Percentiles rank a stretch among this genome's conserved stretches.
phyloP scores from a whole-genome alignment of 2,113 vertebrate genomes.

The Galemys pyrenaicus region DNA sequence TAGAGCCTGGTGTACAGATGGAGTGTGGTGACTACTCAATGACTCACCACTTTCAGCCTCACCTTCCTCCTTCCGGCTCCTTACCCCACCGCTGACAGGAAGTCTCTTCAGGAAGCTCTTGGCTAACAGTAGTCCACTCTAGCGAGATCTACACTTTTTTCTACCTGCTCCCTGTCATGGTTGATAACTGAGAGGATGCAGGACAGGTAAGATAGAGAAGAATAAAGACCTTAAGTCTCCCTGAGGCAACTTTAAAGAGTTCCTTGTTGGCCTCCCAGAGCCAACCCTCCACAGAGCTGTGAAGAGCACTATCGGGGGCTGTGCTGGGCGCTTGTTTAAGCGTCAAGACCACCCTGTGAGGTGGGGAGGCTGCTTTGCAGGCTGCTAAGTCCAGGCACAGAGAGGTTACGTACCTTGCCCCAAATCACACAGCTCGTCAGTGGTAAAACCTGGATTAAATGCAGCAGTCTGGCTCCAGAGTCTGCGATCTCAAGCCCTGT shows the following conservation, averaged over 20 bases:
- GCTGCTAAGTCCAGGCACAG: background rate
- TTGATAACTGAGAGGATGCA: background rate
- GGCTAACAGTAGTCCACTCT: background rate
- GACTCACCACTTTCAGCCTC: background rate
- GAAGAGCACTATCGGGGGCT: background rate
- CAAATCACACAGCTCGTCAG: slow-evolving; percentile 19
- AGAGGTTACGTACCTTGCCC: background rate
- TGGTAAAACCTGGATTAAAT: background rate
- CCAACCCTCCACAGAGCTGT: background rate
- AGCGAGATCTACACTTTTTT: slow-evolving; percentile 22
- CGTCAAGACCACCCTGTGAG: background rate
- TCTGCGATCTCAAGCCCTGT: background rate
- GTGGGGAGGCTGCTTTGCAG: background rate
- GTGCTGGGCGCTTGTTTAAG: background rate
- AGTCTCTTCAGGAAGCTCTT: background rate
- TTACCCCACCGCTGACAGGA: background rate
- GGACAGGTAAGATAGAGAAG: background rate
- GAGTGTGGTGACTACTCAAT: background rate
- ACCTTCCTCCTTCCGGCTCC: background rate
- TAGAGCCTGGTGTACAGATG: background rate
- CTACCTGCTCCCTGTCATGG: background rate
- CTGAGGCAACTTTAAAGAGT: background rate
- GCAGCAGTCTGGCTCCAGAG: background rate
- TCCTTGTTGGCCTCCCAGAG: background rate
- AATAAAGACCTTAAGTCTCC: background rate